Evolutionary conservation across 2,797 vertebrate genomes (phyloP), one percentile per base, ranked within the genome.

Genomic region (Notolabrus celidotus): DNA sequence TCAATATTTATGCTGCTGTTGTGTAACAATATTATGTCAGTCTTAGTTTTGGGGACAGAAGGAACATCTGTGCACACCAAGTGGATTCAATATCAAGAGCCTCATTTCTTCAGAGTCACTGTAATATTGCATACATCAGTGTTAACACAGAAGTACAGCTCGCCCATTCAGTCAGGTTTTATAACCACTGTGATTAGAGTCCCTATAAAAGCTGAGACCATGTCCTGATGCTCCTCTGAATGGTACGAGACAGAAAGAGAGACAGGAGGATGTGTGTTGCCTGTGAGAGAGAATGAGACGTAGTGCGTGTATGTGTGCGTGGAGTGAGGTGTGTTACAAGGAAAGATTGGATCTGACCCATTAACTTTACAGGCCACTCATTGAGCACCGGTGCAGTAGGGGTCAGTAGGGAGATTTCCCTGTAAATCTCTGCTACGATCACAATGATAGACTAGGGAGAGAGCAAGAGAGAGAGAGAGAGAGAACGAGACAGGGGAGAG

Each of bases 331-430:
- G 73, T 86, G 89, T 84, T 84, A 90, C 83, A 89, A 75, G 85
- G 77, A 84, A 74, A 85, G 83, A 92, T 90, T 90, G 90, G 88
- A 92, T 91, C 81, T 88, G 88, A 88, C 77, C 87, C 90, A 90
- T 93, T 93, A 91, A 91, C 77, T 91, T 91, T 88, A 92, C 84
- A 83, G 84, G 79, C 77, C 69, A 53, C 78, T 88, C 80, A 87
- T 75, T 85, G 84, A 82, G 76, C 75, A 70, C 54, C 67, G 46
- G 67, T 56, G 88, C 80, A 88, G 74, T 53, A 77, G 82, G 77
- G 88, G 90, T 90, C 89, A 85, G 81, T 65, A 63, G 49, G 72
- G 71, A 90, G 86, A 87, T 82, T 84, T 83, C 75, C 72, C 80
- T 85, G 83, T 89, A 89, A 91, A 92, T 92, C 88, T 90, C 71